Conservation (phyloP, 2,797 vertebrate genomes). For the Hozukius guyotensis region DNA sequence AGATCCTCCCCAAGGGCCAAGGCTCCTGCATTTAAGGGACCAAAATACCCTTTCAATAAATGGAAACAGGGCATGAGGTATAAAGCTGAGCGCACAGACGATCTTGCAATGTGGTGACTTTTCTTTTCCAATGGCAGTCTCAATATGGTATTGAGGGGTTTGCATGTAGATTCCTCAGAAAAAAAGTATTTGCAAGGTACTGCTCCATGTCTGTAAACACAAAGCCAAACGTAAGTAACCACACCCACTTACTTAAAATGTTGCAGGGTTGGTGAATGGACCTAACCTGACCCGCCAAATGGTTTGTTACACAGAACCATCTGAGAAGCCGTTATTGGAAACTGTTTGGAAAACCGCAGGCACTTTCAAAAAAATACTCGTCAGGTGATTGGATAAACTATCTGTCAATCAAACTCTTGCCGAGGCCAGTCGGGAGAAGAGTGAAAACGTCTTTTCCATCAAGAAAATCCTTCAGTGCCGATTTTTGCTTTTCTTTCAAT, state of each 20-base stretch:
- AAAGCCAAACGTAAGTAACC: not conserved
- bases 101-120: not conserved
- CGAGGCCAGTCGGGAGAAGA: too few relatives aligned
- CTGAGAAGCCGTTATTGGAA: too few relatives aligned
- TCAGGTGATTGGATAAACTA: too few relatives aligned
- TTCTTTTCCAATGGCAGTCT: not conserved
- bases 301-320: too few relatives aligned
- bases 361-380: too few relatives aligned
- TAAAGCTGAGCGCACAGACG: not conserved
- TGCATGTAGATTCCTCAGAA: not conserved
- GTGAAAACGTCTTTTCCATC: too few relatives aligned
- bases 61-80: slow-evolving; percentile 77
- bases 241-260: not conserved
- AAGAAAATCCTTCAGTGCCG: too few relatives aligned
- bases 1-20: slow-evolving; percentile 74
- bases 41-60: slow-evolving; percentile 85
- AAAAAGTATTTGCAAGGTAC: not conserved
- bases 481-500: too few relatives aligned
- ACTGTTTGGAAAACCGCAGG: too few relatives aligned
- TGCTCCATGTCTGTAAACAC: not conserved
- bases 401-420: too few relatives aligned
- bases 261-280: not conserved
- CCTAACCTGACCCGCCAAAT: too few relatives aligned
- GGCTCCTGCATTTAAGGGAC: slow-evolving; percentile 82
- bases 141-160: not conserved